A percentile compares a stretch with the other conserved stretches of the same genome.
phyloP scores from a whole-genome alignment of 1,140 invertebrate species.

The Cherax quadricarinatus region DNA sequence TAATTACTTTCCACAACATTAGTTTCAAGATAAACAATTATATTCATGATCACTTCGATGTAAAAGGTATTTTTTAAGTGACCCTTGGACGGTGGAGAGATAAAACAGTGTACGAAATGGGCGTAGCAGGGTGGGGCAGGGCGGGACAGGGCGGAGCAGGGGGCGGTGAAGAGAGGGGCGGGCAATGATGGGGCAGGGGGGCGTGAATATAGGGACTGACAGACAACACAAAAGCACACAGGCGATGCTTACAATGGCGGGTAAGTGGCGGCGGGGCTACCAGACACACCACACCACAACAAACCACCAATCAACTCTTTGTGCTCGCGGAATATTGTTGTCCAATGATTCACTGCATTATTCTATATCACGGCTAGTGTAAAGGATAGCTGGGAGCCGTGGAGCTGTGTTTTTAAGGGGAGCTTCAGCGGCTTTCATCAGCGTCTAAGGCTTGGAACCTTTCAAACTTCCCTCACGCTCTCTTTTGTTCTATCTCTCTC shows the following conservation, averaged over 20 bases:
- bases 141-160: too few relatives aligned
- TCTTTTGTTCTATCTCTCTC: background rate
- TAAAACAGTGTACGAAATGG: too few relatives aligned
- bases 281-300: background rate
- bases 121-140: background rate
- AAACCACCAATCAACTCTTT: slow-evolving; percentile 5
- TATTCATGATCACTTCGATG: too few relatives aligned
- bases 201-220: background rate
- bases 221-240: background rate
- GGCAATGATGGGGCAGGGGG: too few relatives aligned
- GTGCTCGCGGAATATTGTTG: background rate
- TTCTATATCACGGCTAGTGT: background rate
- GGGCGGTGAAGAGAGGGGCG: too few relatives aligned
- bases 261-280: background rate
- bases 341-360: background rate
- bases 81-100: too few relatives aligned
- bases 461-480: background rate
- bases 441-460: too few relatives aligned
- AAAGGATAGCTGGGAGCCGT: background rate
- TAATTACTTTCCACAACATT: too few relatives aligned
- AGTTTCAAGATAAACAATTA: too few relatives aligned
- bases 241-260: background rate
- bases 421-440: too few relatives aligned
- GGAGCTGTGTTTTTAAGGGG: too few relatives aligned
- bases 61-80: too few relatives aligned